Evolutionary conservation across 2,888 invertebrate species (phyloP), one percentile per base, ranked within the genome.

Genomic region (Pachydiplax longipennis): DNA sequence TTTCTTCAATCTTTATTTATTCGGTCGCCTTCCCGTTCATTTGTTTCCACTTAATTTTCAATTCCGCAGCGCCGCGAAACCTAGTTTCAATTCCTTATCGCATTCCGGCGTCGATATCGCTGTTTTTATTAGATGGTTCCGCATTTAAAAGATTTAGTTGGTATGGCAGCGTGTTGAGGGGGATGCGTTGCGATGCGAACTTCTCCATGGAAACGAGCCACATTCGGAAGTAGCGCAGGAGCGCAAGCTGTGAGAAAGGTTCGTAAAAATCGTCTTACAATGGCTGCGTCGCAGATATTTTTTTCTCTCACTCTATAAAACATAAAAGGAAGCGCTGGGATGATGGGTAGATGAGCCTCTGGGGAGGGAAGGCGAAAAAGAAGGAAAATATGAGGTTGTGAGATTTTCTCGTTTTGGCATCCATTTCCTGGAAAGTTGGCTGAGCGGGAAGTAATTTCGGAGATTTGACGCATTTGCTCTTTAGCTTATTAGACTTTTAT

Each of bases 381-480:
- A 40, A 25, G 13, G 13, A 48, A 61, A 87, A 65, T 61, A 37
- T 37, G 61, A 35, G 25, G 82, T 44, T 58, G 22, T 61, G 58
- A 87, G 87, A 61, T 87, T 61, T 65, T 87, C 87, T 87, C 87
- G n/a, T 87, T 87, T 87, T 87, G 87, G 87, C 87, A 61, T 87
- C 87, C 87, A 87, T 87, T 87, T 87, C 87, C 87, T 65, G 87
- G 87, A 87, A 87, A 87, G 61, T 87, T 87, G 87, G 87, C 87
- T 87, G 87, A 87, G 87, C 61, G 87, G 37, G 87, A 61, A 87
- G 87, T 87, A 87, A 87, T 87, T 87, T 87, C 61, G 58, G 87
- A 87, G 87, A 87, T 58, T 87, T 65, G 87, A 87, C 61, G 87
- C 48, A 61, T 87, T 87, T 87, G 58, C 37, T 87, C 87, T 87